Conservation (phyloP, 2,888 invertebrate genomes). For the Corythucha ciliata region DNA sequence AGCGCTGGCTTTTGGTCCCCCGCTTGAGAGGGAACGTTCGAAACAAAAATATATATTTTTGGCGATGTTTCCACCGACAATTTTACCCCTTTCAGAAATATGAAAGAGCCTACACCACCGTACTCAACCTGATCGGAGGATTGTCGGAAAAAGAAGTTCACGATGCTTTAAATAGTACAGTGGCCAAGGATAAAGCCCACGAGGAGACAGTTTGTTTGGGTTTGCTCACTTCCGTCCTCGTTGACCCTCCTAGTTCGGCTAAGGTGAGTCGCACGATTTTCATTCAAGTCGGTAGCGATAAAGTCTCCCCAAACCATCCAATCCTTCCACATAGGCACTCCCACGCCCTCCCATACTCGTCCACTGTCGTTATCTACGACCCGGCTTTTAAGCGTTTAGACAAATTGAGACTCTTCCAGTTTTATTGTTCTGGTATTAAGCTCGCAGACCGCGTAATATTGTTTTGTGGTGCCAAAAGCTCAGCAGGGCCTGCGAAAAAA, state of each 20-base stretch:
- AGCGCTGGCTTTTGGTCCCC: constrained; percentile 24
- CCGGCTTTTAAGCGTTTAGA: no score
- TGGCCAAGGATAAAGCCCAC: constrained; percentile 78
- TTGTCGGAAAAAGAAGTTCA: constrained; percentile 90
- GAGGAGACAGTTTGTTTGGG: constrained; percentile 85
- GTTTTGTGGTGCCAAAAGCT: no score
- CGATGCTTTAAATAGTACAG: constrained; percentile 79
- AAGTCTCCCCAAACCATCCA: no score
- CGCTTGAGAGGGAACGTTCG: constrained; percentile 10
- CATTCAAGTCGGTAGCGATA: no score
- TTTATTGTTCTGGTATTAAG: no score
- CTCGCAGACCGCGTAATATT: no score
- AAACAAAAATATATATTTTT: constrained; percentile 2
- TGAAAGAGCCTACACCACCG: constrained; percentile 69
- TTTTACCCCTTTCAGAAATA: constrained; percentile 63
- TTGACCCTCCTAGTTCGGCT: constrained; percentile 70
- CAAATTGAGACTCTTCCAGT: no score
- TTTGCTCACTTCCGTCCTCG: constrained; percentile 76
- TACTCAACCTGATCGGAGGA: constrained; percentile 68
- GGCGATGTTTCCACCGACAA: not conserved
- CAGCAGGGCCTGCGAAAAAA: no score
- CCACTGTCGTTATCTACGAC: no score
- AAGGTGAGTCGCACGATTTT: constrained; percentile 47
- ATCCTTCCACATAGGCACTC: no score
- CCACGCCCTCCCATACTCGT: no score